Conservation (phyloP, 2,888 invertebrate genomes). For the Xylocampa areola region DNA sequence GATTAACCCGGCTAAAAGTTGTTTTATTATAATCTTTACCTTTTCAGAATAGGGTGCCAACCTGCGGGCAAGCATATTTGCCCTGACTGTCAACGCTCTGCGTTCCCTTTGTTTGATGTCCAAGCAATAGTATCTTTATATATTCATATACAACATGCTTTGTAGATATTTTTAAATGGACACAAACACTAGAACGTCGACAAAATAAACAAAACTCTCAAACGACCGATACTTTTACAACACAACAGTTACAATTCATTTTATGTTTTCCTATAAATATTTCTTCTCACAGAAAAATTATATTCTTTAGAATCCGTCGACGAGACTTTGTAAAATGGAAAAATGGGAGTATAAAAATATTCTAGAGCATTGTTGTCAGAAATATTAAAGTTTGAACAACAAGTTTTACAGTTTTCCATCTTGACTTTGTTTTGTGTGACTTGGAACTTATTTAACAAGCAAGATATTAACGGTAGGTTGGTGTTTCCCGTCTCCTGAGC, state of each 20-base stretch:
- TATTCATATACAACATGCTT: too few relatives aligned
- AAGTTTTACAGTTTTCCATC: slow-evolving; percentile 4
- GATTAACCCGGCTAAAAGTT: too few relatives aligned
- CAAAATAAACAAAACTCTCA: slow-evolving; percentile 22
- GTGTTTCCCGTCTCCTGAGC: too few relatives aligned
- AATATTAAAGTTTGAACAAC: slow-evolving; percentile 16
- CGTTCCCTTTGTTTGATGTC: too few relatives aligned
- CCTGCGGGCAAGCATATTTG: too few relatives aligned
- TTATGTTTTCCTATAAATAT: slow-evolving; percentile 29
- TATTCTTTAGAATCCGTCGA: not conserved
- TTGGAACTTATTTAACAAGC: not conserved
- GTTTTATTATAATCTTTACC: too few relatives aligned
- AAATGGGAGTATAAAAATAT: slow-evolving; percentile 19
- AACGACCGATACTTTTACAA: slow-evolving; percentile 28
- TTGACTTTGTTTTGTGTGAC: slow-evolving; percentile 5
- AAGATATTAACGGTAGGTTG: slow-evolving; percentile 9
- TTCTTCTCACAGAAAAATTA: slow-evolving; percentile 9
- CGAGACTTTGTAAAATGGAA: slow-evolving; percentile 30
- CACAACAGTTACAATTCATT: slow-evolving; percentile 36
- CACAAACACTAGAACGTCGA: not conserved
- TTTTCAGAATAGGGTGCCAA: too few relatives aligned
- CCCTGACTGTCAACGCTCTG: too few relatives aligned
- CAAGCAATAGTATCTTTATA: too few relatives aligned
- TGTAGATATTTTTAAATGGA: not conserved
- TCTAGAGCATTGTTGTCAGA: slow-evolving; percentile 4